phyloP scores from a whole-genome alignment of 2,797 vertebrate genomes.

The Smutsia gigantea region DNA sequence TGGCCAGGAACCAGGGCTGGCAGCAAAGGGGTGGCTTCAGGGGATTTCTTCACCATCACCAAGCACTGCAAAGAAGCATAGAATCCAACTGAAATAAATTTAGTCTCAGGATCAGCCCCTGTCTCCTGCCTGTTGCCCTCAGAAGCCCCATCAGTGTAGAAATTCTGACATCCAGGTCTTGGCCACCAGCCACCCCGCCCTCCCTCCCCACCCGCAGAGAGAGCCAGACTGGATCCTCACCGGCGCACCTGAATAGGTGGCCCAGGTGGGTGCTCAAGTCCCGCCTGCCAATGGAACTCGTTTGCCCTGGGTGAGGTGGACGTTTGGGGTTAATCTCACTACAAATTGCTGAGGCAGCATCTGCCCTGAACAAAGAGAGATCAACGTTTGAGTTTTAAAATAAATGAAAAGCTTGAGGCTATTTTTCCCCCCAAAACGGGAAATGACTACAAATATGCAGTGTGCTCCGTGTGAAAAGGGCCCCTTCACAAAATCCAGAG shows the following conservation, averaged over 20 bases:
- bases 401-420: not conserved
- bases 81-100: not conserved
- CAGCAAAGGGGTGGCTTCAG: not conserved
- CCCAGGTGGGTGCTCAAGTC: fast-evolving
- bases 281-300: fast-evolving
- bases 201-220: not conserved
- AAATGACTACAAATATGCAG: not conserved
- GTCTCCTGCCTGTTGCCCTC: not conserved
- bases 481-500: not conserved
- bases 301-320: fast-evolving
- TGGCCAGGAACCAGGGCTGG: not conserved
- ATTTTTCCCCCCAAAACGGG: not conserved
- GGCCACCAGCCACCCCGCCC: fast-evolving
- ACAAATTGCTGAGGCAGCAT: not conserved
- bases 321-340: not conserved
- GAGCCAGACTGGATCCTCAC: not conserved
- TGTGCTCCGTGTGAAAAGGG: not conserved
- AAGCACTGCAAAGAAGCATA: not conserved
- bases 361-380: not conserved
- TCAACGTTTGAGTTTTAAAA: not conserved
- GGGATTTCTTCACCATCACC: not conserved
- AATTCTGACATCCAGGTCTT: not conserved
- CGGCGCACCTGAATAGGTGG: too few species aligned
- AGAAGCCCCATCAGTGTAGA: not conserved
- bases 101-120: not conserved